Percentiles rank a stretch among this genome's conserved stretches.
Conservation (phyloP, 2,113 vertebrate species). For the Ciconia stormi region DNA sequence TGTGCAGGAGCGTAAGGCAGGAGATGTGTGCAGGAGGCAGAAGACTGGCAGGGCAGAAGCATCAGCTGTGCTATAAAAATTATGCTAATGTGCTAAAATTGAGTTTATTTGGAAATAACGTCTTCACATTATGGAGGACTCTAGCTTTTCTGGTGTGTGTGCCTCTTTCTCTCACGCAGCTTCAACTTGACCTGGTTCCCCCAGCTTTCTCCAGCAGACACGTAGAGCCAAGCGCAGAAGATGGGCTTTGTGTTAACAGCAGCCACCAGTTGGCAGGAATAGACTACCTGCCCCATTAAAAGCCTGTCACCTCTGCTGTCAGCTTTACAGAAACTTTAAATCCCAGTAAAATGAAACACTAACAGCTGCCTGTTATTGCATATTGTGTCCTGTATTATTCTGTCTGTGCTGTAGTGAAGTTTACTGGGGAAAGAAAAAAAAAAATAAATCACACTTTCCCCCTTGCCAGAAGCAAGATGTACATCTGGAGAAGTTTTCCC, state of each 20-base stretch:
- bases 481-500: constrained; percentile 29
- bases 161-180: neutral
- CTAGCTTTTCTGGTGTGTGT: accelerated
- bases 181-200: neutral
- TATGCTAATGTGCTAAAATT: neutral
- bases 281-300: neutral
- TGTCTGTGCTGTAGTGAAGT: neutral
- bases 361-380: neutral
- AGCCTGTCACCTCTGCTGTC: constrained; percentile 14
- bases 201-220: neutral
- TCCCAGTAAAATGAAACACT: constrained; percentile 21
- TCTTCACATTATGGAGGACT: neutral
- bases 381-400: neutral
- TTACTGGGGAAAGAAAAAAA: neutral
- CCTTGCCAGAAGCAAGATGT: constrained; percentile 17
- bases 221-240: neutral
- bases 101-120: neutral
- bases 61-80: constrained; percentile 31
- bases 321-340: constrained; percentile 28
- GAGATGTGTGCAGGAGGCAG: neutral
- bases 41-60: neutral
- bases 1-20: neutral
- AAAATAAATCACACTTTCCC: neutral
- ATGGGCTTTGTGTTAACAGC: neutral
- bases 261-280: neutral